Evolutionary conservation across 1,140 invertebrate genomes (phyloP).

Genomic region (Hyposmocoma kahamanoa): DNA sequence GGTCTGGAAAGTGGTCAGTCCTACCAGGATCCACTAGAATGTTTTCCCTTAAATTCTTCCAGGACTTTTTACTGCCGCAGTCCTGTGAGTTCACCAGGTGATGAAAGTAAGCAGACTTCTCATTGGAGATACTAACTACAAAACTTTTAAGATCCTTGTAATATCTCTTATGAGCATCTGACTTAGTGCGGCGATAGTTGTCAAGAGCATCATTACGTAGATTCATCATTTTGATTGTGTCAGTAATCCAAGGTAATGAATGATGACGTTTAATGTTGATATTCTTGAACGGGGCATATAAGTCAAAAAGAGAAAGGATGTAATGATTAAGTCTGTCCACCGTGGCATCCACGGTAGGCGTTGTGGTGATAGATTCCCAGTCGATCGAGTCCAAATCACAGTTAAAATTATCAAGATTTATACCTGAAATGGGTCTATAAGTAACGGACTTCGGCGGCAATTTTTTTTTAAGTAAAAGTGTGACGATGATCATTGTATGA

Average conservation of each 20-base stretch:
- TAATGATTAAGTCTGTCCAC: neutral
- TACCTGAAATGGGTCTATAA: slow-evolving; percentile 1
- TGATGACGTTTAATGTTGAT: neutral
- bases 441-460: neutral
- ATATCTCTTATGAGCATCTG: neutral
- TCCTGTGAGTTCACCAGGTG: neutral
- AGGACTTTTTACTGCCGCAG: neutral
- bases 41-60: neutral
- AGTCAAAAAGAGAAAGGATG: neutral
- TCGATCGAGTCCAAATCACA: neutral
- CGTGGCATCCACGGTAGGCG: neutral
- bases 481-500: slow-evolving; percentile 5
- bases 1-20: neutral
- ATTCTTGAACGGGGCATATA: neutral
- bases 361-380: neutral
- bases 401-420: slow-evolving; percentile 3
- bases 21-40: neutral
- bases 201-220: neutral
- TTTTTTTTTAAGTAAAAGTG: neutral
- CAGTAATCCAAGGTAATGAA: neutral
- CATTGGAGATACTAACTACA: neutral
- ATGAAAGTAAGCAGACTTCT: neutral
- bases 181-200: neutral
- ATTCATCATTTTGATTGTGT: neutral
- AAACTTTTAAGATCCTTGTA: neutral